These are phyloP conservation scores for Echinometra lucunter DNA, from an alignment of 53 echinoderm and acorn worm genomes.

Conservation along the genomic window DNA sequence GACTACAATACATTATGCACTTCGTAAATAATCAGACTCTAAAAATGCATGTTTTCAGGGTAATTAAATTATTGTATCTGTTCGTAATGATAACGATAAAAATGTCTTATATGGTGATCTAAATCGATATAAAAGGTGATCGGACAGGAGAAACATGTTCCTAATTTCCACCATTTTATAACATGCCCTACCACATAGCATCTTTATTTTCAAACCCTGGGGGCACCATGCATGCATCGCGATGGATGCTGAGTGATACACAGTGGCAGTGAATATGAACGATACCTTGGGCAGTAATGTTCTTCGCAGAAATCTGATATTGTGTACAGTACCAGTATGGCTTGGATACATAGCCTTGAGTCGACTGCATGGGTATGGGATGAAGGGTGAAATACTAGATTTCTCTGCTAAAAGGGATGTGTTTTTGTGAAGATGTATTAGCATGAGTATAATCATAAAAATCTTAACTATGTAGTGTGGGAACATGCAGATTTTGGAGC, in stretches of 20 bases:
- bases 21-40: not conserved
- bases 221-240: slow-evolving; percentile 18
- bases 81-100: too few species aligned
- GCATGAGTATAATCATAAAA: too few species aligned
- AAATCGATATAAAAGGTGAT: not conserved
- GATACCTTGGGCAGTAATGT: slow-evolving; percentile 9
- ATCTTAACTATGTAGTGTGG: not conserved
- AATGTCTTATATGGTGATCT: not conserved
- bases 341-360: slow-evolving; percentile 2
- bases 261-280: slow-evolving; percentile 1
- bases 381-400: not conserved
- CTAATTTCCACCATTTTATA: not conserved
- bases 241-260: slow-evolving; percentile 26
- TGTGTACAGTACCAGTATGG: slow-evolving; percentile 3
- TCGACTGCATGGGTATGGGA: too few species aligned
- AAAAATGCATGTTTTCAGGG: not conserved
- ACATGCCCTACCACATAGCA: not conserved
- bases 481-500: not conserved
- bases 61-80: not conserved
- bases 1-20: not conserved
- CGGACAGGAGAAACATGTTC: not conserved
- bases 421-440: not conserved
- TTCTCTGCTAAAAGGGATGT: not conserved
- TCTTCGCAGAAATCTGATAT: slow-evolving; percentile 30
- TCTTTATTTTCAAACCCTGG: not conserved